These are phyloP conservation scores for Athene cunicularia DNA, from an alignment of 2,113 vertebrate genomes.

Conservation along the genomic window DNA sequence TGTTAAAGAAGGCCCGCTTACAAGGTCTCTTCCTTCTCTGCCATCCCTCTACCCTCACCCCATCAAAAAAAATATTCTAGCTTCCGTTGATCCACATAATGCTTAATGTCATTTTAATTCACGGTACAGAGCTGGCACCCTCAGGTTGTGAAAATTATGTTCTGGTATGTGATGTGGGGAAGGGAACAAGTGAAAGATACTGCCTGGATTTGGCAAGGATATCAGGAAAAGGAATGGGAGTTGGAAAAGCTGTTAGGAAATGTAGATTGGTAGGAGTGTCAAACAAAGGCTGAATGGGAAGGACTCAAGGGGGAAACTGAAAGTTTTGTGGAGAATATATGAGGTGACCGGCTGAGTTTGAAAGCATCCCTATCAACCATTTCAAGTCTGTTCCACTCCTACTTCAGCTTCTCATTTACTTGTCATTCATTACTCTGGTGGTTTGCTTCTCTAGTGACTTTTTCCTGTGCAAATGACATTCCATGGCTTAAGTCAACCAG, in stretches of 20 bases:
- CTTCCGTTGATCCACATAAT: slow-evolving; percentile 45
- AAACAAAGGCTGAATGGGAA: slow-evolving; percentile 36
- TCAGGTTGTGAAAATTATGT: slow-evolving; percentile 53
- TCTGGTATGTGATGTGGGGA: slow-evolving; percentile 52
- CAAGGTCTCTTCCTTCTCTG: slow-evolving; percentile 1
- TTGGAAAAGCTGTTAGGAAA: slow-evolving; percentile 67
- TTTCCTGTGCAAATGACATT: slow-evolving; percentile 49
- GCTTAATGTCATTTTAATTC: slow-evolving; percentile 61
- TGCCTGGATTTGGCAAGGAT: slow-evolving; percentile 55
- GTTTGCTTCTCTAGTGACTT: slow-evolving; percentile 25
- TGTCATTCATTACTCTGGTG: not conserved
- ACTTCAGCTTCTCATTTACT: slow-evolving; percentile 36
- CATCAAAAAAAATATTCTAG: slow-evolving; percentile 49
- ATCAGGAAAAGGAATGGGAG: slow-evolving; percentile 46
- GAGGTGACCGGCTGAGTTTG: slow-evolving; percentile 19
- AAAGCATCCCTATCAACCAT: slow-evolving; percentile 59
- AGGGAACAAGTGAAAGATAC: slow-evolving; percentile 56
- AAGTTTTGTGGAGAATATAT: slow-evolving; percentile 53
- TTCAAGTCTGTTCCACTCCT: slow-evolving; percentile 30
- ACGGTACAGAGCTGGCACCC: slow-evolving; percentile 39
- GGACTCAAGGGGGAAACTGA: slow-evolving; percentile 37
- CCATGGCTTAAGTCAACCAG: slow-evolving; percentile 25
- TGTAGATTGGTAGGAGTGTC: slow-evolving; percentile 50
- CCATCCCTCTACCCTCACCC: slow-evolving; percentile 29
- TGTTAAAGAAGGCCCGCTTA: not conserved